These are phyloP conservation scores for Herminia tarsipennalis DNA, from an alignment of 2,888 invertebrate genomes.

Conservation along the genomic window DNA sequence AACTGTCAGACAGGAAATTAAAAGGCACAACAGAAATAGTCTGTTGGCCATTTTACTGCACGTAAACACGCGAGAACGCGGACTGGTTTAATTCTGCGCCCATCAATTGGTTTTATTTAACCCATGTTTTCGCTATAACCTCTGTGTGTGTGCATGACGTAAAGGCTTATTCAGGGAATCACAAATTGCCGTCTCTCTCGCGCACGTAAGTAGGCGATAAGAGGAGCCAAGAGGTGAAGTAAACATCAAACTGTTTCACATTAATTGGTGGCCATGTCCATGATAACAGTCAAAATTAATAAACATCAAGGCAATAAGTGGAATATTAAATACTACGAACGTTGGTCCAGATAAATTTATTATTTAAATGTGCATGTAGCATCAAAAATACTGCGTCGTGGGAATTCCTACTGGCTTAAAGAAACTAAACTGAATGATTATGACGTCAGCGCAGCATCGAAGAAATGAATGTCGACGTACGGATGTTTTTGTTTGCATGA, in stretches of 20 bases:
- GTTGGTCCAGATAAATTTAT: no score
- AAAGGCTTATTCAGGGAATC: constrained; percentile 46
- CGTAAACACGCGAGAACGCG: constrained; percentile 39
- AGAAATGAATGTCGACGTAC: no score
- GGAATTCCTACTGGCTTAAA: no score
- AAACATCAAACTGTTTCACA: constrained; percentile 34
- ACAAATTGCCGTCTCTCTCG: constrained; percentile 35
- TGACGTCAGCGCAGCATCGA: no score
- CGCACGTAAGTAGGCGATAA: constrained; percentile 32
- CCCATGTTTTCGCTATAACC: constrained; percentile 20
- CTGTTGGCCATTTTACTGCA: constrained; percentile 64
- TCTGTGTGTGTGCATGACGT: constrained; percentile 42
- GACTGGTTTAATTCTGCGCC: constrained; percentile 41
- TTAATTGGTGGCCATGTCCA: constrained; percentile 4
- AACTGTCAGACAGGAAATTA: constrained; percentile 54
- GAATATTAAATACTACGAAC: not conserved
- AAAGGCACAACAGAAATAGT: constrained; percentile 63
- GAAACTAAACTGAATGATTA: no score
- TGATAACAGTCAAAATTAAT: constrained; percentile 25
- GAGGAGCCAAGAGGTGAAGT: constrained; percentile 47
- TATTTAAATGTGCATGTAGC: no score
- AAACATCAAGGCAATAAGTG: constrained; percentile 20
- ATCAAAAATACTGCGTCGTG: no score
- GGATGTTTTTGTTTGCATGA: no score
- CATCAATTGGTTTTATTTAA: constrained; percentile 47